These are phyloP conservation scores for Miltochrista miniata DNA, from an alignment of 2,888 invertebrate genomes.

Conservation along the genomic window DNA sequence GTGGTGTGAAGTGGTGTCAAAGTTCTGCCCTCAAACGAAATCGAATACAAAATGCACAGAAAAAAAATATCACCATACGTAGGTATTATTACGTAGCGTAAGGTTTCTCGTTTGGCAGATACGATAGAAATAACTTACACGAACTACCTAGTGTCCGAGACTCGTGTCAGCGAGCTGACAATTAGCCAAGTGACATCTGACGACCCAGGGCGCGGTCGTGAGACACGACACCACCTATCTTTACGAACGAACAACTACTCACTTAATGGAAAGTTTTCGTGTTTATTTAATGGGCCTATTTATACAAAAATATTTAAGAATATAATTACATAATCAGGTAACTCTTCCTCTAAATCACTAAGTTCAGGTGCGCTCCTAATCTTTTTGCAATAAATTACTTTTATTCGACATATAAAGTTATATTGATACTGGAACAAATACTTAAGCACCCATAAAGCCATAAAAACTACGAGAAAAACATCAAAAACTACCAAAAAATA, in stretches of 20 bases:
- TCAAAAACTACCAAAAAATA: slow-evolving; percentile 48
- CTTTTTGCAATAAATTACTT: slow-evolving; percentile 31
- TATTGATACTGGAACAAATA: slow-evolving; percentile 43
- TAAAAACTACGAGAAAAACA: slow-evolving; percentile 46
- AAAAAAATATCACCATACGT: slow-evolving; percentile 14
- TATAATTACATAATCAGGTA: not conserved
- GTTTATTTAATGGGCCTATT: not conserved
- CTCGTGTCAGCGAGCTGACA: slow-evolving; percentile 44
- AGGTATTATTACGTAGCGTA: slow-evolving; percentile 17
- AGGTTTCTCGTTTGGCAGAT: slow-evolving; percentile 20
- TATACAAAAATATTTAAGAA: not conserved
- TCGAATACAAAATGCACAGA: too few relatives aligned
- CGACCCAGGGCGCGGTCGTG: slow-evolving; percentile 41
- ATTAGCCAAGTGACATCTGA: slow-evolving; percentile 42
- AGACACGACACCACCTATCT: slow-evolving; percentile 41
- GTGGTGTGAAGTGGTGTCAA: too few relatives aligned
- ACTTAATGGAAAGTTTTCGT: slow-evolving; percentile 25
- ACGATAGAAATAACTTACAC: slow-evolving; percentile 23
- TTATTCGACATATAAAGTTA: slow-evolving; percentile 37
- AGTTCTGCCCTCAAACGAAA: too few relatives aligned
- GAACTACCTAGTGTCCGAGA: slow-evolving; percentile 29
- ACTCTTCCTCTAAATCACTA: slow-evolving; percentile 5
- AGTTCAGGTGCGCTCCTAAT: slow-evolving; percentile 28
- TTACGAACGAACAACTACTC: slow-evolving; percentile 23
- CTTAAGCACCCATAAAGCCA: slow-evolving; percentile 42